Conservation (phyloP, 2,888 invertebrate genomes). For the Orthonevra nobilis region DNA sequence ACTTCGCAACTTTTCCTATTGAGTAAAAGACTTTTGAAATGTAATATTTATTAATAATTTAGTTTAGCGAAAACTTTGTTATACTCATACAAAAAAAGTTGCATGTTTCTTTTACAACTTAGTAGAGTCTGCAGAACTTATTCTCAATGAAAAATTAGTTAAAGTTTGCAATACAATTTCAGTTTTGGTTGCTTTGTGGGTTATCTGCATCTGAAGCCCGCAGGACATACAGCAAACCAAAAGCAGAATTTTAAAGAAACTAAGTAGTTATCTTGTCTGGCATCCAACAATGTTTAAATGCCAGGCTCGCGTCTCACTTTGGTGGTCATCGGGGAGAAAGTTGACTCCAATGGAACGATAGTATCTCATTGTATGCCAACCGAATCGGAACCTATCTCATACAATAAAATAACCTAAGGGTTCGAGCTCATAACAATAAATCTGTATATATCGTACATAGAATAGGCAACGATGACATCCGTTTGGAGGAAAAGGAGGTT, state of each 20-base stretch:
- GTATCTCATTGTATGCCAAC: too few species aligned
- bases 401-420: constrained; percentile 58
- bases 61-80: constrained; percentile 25
- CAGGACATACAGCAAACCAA: constrained; percentile 46
- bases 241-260: constrained; percentile 12
- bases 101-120: neutral
- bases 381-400: constrained; percentile 48
- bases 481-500: constrained; percentile 25
- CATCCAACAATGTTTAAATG: constrained; percentile 24
- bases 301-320: constrained; percentile 3
- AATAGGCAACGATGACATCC: constrained; percentile 59
- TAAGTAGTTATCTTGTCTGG: too few species aligned
- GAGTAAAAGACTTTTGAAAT: constrained; percentile 26
- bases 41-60: constrained; percentile 49
- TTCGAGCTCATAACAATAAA: constrained; percentile 48
- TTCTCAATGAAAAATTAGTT: constrained; percentile 33
- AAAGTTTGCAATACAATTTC: constrained; percentile 29
- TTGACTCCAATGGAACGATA: constrained; percentile 54
- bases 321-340: constrained; percentile 39
- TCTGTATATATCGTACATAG: neutral
- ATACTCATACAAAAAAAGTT: constrained; percentile 25
- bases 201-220: constrained; percentile 44
- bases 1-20: constrained; percentile 15
- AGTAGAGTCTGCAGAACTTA: neutral
- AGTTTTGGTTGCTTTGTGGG: constrained; percentile 21